Base-by-base conservation (phyloP, 2,113 vertebrate genomes). In the Collichthys lucidus region DNA sequence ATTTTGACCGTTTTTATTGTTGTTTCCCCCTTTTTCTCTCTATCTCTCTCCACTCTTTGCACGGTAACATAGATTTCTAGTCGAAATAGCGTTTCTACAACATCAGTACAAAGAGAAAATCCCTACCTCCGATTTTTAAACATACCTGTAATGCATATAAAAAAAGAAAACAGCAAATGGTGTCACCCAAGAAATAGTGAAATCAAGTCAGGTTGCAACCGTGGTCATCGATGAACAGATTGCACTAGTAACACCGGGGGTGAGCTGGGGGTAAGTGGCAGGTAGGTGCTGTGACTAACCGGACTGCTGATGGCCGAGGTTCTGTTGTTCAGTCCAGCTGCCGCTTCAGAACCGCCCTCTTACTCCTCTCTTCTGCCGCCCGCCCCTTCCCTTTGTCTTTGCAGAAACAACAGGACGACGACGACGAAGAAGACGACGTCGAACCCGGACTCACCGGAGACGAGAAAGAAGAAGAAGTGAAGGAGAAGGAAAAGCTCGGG, bases 401-500 rank as follows among this genome's bases (percentile, higher is more conserved):
- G 42, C 92, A 97, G 96, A 95, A 93, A 92, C 93, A 96, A 96
- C 97, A 99, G 0, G 95, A 96, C 20, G 98, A 99, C 0, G 95
- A 95, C 3, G 97, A 99, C 0, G 95, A 95, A 49, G 98, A 99
- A 0, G 96, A 96, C 15, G 97, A 98, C 0, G 95, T 97, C 0
- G 98, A 98, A 83, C 96, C 93, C 0, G 98, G 96, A 31, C 93
- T 97, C 84, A 97, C 97, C 0, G 98, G 96, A n/a, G 98, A 98
- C 67, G 98, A 97, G 0, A 97, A 99, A 79, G 96, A 96, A 14
- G 98, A 99, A 59, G 97, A 98, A 71, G 97, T 97, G 90, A 98
- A 98, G 77, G 97, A 99, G 88, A 97, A 97, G 0, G 98, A 99
- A 91, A 98, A 99, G 89, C 94, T 99, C 26, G 98, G 98, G 65